Evolutionary conservation across 2,797 vertebrate species (phyloP), one percentile per base, ranked within the genome.

Genomic region (Fistularia commersonii): DNA sequence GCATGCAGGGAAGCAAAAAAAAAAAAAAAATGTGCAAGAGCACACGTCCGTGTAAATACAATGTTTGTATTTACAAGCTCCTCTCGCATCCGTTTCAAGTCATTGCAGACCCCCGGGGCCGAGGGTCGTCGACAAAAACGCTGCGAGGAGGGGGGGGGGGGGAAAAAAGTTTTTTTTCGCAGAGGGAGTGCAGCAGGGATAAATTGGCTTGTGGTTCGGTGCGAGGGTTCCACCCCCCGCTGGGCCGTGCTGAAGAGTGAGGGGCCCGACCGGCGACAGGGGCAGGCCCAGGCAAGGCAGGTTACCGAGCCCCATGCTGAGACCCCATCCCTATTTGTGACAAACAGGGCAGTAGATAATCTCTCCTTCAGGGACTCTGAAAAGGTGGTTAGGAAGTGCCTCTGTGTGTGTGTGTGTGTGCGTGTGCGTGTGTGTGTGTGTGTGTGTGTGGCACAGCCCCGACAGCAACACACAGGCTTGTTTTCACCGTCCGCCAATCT

Each of bases 261-360:
- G 78, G 83, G 81, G 82, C 72, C 87, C 74, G 72, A 87, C 64
- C 68, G 88, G 87, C 82, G 88, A 87, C 81, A 81, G 77, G 87
- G 90, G 90, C 91, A 93, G 91, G 88, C 77, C 91, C 88, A 77
- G 87, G 85, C 91, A 86, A 60, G 86, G 88, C 73, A 64, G 55
- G 65, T 75, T 72, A 59, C 71, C 63, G 8, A 48, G 77, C 76
- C 79, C 38, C 91, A 88, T 65, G 85, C 85, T 87, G 90, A 66
- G 86, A 79, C 67, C 55, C 83, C 91, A 92, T 90, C 84, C 90
- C 81, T 69, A 56, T 47, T 69, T 47, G 87, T 81, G 82, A 87
- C 75, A 91, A 90, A 90, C 86, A 88, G 68, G 80, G 83, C 83
- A 87, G 88, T 87, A 77, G 87, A 91, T 90, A 88, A 77, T 83